Evolutionary conservation across 2,888 invertebrate genomes (phyloP).

Genomic region (Automeris io): DNA sequence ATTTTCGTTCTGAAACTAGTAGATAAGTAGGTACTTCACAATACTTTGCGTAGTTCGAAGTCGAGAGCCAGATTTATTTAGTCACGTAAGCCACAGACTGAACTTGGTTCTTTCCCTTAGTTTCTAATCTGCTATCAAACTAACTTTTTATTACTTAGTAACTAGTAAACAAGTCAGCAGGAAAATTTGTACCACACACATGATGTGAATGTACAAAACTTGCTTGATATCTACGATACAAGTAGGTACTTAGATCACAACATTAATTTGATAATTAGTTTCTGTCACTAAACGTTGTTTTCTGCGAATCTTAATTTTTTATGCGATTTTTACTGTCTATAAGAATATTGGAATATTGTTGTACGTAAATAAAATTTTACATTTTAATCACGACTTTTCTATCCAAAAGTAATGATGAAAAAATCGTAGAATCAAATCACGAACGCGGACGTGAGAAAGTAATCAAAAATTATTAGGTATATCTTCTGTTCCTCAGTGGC

Average conservation of each 20-base stretch:
- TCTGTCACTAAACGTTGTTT: no score
- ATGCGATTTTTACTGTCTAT: no score
- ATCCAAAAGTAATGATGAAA: constrained; percentile 41
- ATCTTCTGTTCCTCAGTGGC: constrained; percentile 59
- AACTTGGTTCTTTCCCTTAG: constrained; percentile 42
- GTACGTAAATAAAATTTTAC: constrained; percentile 49
- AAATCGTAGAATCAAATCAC: constrained; percentile 69
- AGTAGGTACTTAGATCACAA: no score
- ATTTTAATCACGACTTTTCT: constrained; percentile 58
- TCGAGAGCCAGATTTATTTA: constrained; percentile 43
- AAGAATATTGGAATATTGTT: no score
- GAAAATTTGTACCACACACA: constrained; percentile 36
- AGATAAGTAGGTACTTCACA: constrained; percentile 10
- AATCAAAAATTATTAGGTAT: constrained; percentile 74
- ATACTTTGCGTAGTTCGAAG: constrained; percentile 12
- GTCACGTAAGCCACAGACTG: constrained; percentile 55
- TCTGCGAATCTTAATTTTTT: no score
- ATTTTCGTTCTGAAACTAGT: constrained; percentile 8
- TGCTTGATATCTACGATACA: constrained; percentile 1
- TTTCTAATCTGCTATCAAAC: constrained; percentile 65
- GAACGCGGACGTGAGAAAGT: constrained; percentile 68
- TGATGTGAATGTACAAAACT: constrained; percentile 21
- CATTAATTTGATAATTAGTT: no score
- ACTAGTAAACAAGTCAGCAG: constrained; percentile 52
- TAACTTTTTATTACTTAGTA: constrained; percentile 65